Evolutionary conservation across 2,797 vertebrate species (phyloP).

Genomic region (Distichodus sexfasciatus): DNA sequence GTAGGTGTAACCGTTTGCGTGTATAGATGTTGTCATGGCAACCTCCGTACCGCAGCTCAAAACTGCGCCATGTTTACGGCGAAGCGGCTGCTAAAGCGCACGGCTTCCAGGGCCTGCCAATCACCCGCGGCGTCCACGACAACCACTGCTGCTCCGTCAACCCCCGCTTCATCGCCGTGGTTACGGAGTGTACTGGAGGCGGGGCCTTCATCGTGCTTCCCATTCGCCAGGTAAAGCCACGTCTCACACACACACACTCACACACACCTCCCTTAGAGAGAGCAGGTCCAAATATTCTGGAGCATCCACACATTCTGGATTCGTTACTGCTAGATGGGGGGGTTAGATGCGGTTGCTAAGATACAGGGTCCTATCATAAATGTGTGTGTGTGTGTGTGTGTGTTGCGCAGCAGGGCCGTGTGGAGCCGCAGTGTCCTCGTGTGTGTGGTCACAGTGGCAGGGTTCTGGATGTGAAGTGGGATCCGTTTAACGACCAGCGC

Average conservation of each 20-base stretch:
- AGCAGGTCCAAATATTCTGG: too few species aligned
- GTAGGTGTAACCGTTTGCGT: too few species aligned
- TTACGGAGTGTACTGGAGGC: constrained; percentile 87
- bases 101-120: constrained; percentile 83
- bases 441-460: constrained; percentile 92
- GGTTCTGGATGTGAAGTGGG: constrained; percentile 93
- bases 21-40: constrained; percentile 92
- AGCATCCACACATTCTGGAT: too few species aligned
- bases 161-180: constrained; percentile 88
- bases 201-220: constrained; percentile 90
- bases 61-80: constrained; percentile 87
- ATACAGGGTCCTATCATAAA: too few species aligned
- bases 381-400: constrained; percentile 69
- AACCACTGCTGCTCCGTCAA: constrained; percentile 92
- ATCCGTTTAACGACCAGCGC: constrained; percentile 89
- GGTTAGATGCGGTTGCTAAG: too few species aligned
- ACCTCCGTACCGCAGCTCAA: constrained; percentile 80
- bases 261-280: too few species aligned
- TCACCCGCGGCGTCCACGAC: constrained; percentile 88
- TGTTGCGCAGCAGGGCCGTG: constrained; percentile 80
- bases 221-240: constrained; percentile 76
- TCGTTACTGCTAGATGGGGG: too few species aligned
- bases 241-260: too few species aligned
- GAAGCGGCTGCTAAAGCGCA: constrained; percentile 80
- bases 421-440: constrained; percentile 85